Percentiles rank a stretch among this genome's conserved stretches.
These are phyloP conservation scores for Danaus melanippus DNA, from an alignment of 1,140 invertebrate genomes.

Conservation along the genomic window DNA sequence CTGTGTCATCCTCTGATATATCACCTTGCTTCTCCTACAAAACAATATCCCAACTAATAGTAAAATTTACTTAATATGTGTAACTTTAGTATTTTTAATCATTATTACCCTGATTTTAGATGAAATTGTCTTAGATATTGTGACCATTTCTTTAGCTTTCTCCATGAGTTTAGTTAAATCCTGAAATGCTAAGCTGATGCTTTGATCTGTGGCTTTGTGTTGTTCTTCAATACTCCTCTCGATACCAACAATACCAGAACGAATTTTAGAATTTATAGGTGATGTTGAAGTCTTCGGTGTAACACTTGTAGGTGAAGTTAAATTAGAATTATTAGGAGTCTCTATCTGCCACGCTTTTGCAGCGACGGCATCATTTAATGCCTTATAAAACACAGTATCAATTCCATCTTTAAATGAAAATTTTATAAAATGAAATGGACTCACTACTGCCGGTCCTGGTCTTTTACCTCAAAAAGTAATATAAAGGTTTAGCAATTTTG, in stretches of 20 bases:
- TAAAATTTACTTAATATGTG: neutral
- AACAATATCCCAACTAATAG: constrained; percentile 15
- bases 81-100: neutral
- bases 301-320: constrained; percentile 14
- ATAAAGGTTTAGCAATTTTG: neutral
- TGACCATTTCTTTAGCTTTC: constrained; percentile 98
- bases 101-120: constrained; percentile 87
- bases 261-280: constrained; percentile 76
- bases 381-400: constrained; percentile 78
- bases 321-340: constrained; percentile 33
- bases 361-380: constrained; percentile 75
- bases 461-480: constrained; percentile 71
- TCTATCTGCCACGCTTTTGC: constrained; percentile 76
- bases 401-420: constrained; percentile 91
- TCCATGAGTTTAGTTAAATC: constrained; percentile 95
- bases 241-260: constrained; percentile 95
- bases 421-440: constrained; percentile 84
- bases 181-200: constrained; percentile 94
- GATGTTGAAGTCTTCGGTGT: constrained; percentile 35
- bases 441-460: constrained; percentile 82
- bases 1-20: constrained; percentile 97
- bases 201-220: constrained; percentile 91
- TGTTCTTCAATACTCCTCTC: constrained; percentile 93
- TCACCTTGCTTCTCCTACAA: constrained; percentile 93
- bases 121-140: constrained; percentile 92